Evolutionary conservation across 2,113 vertebrate species (phyloP).

Genomic region (Paracanthobrama guichenoti): DNA sequence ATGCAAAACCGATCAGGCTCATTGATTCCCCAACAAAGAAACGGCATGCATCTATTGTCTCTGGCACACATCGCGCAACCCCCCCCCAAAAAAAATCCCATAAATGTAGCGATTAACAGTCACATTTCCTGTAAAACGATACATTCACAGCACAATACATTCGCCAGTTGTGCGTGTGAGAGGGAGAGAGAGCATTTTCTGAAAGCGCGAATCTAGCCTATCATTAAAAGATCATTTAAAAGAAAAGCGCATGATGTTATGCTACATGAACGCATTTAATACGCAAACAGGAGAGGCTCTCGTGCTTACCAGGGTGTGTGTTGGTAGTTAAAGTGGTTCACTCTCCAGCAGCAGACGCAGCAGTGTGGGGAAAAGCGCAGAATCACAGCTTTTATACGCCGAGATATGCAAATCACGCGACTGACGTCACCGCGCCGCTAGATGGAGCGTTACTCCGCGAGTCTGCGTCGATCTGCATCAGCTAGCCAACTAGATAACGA

Average conservation of each 20-base stretch:
- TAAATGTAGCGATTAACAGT: background rate
- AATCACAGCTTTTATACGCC: background rate
- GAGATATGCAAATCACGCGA: slow-evolving; percentile 16
- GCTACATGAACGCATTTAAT: background rate
- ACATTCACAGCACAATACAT: background rate
- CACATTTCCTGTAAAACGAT: background rate
- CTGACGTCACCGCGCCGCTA: slow-evolving; percentile 26
- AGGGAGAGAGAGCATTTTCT: background rate
- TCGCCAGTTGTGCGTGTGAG: background rate
- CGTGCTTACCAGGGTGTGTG: background rate
- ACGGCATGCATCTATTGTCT: background rate
- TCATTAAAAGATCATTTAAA: too few species aligned
- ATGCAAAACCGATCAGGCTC: background rate
- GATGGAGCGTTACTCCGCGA: background rate
- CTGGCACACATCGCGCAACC: background rate
- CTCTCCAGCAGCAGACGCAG: slow-evolving; percentile 5
- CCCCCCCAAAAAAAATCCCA: too few species aligned
- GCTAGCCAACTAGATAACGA: background rate
- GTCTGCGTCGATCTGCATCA: background rate
- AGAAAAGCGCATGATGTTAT: too few species aligned
- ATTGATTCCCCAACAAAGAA: slow-evolving; percentile 15
- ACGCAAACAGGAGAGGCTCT: background rate
- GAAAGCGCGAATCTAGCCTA: background rate
- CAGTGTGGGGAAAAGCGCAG: slow-evolving; percentile 3
- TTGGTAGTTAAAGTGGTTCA: background rate